Evolutionary conservation across 2,797 vertebrate genomes (phyloP), one percentile per base, ranked within the genome.

Genomic region (Lagodon rhomboides): DNA sequence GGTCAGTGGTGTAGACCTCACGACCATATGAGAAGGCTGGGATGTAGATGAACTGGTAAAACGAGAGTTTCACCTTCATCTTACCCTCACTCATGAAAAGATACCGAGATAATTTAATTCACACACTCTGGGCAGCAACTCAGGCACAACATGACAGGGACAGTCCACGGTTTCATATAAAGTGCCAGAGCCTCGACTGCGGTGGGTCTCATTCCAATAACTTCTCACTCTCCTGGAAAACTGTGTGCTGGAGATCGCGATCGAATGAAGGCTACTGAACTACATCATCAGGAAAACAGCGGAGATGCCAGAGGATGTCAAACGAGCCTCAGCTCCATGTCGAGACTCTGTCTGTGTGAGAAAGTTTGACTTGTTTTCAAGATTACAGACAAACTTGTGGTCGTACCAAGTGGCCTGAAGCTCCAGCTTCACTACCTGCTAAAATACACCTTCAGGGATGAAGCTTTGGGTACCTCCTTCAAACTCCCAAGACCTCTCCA

Each of bases 221-320:
- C 34, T 38, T 9, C 34, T 38, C 38, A 38, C 20, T 43, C 63
- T n/a, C 20, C 68, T 15, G 49, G n/a, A 16, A 53, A 59, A 62
- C 3, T 20, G 8, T 30, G 23, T n/a, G n/a, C 25, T 68, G 25
- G 13, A 63, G 10, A 50, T 64, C 2, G 1, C 15, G 38, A 17
- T 38, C 27, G 64, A 51, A 15, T 25, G 46, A 53, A 59, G 23
- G 27, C 62, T 23, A 30, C 8, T 65, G 16, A 72, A 54, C 41
- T 9, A 25, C 62, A 38, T 72, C 30, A 22, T 75, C 61, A 56
- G 47, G 41, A 38, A 53, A 79, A 64, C 46, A 25, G 60, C 66
- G 62, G 20, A 44, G 62, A 66, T 51, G n/a, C 20, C 38, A 20
- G 58, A 68, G 41, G 50, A 56, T 44, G 12, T 6, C 34, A 43